Evolutionary conservation across 2,113 vertebrate genomes (phyloP).

Genomic region (Myxocyprinus asiaticus): DNA sequence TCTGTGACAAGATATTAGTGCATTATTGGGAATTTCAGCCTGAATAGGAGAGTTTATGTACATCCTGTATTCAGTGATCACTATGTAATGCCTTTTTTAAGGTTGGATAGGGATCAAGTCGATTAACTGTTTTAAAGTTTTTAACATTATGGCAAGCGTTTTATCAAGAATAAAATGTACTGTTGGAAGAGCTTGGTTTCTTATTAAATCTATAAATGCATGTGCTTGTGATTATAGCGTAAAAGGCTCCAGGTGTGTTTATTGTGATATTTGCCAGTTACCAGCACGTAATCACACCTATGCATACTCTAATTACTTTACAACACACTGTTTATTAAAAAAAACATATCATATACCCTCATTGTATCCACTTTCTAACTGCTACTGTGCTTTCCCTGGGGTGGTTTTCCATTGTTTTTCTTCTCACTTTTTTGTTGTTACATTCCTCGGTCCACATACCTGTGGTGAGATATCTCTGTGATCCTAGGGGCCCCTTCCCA

Average conservation of each 20-base stretch:
- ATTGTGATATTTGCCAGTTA: not conserved
- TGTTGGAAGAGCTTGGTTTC: no score
- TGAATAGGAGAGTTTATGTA: not conserved
- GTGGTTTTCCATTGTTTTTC: not conserved
- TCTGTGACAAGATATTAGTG: not conserved
- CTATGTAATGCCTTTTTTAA: not conserved
- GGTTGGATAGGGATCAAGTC: not conserved
- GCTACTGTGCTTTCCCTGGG: not conserved
- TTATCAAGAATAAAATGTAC: no score
- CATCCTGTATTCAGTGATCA: not conserved
- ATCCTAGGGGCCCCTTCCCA: no score
- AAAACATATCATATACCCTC: conserved; percentile 2
- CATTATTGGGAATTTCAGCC: not conserved
- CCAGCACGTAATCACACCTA: not conserved
- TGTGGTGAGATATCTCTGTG: not conserved
- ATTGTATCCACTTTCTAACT: not conserved
- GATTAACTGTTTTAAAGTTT: no score
- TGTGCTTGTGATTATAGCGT: no score
- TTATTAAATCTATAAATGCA: no score
- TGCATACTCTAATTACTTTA: not conserved
- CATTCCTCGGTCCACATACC: not conserved
- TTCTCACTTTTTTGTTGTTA: no score
- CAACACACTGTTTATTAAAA: not conserved
- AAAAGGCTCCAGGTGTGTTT: no score
- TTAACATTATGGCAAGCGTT: no score